A percentile compares a stretch with the other conserved stretches of the same genome.
phyloP scores from a whole-genome alignment of 2,888 invertebrate genomes.

The Polyommatus iphigenia region DNA sequence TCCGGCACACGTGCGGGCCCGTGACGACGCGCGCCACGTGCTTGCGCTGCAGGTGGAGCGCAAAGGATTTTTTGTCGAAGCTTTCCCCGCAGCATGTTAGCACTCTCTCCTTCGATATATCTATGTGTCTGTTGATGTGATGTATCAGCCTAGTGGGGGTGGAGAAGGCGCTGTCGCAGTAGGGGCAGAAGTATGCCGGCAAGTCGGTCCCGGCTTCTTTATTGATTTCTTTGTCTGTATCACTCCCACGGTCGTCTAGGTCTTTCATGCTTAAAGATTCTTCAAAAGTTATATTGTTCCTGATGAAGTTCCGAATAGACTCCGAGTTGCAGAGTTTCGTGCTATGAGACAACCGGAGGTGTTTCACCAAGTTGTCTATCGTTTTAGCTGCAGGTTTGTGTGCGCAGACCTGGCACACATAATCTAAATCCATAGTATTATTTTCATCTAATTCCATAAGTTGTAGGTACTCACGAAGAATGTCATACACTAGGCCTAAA shows the following conservation, averaged over 20 bases:
- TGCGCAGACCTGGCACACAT: slow-evolving; percentile 60
- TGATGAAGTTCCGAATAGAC: slow-evolving; percentile 52
- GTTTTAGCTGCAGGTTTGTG: slow-evolving; percentile 44
- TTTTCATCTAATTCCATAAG: slow-evolving; percentile 49
- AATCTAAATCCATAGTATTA: slow-evolving; percentile 47
- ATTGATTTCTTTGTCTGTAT: slow-evolving; percentile 38
- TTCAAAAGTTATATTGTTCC: slow-evolving; percentile 57
- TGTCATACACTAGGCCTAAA: slow-evolving; percentile 47
- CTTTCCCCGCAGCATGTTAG: slow-evolving; percentile 52
- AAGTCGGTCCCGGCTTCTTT: slow-evolving; percentile 33
- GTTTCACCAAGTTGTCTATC: slow-evolving; percentile 48
- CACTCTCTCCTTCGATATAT: slow-evolving; percentile 48
- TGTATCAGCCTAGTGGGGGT: slow-evolving; percentile 54
- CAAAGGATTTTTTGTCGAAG: slow-evolving; percentile 51
- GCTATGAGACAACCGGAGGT: slow-evolving; percentile 49
- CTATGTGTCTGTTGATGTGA: slow-evolving; percentile 58
- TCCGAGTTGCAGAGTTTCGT: slow-evolving; percentile 37
- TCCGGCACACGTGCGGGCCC: slow-evolving; percentile 47
- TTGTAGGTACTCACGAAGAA: slow-evolving; percentile 50
- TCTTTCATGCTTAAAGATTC: slow-evolving; percentile 51
- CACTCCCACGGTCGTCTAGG: slow-evolving; percentile 44
- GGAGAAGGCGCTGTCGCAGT: slow-evolving; percentile 57
- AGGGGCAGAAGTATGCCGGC: slow-evolving; percentile 54
- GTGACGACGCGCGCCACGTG: slow-evolving; percentile 45
- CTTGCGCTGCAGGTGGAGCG: slow-evolving; percentile 51